These are phyloP conservation scores for Brachionus koreanus DNA, from an alignment of 1,140 invertebrate genomes.

Conservation along the genomic window DNA sequence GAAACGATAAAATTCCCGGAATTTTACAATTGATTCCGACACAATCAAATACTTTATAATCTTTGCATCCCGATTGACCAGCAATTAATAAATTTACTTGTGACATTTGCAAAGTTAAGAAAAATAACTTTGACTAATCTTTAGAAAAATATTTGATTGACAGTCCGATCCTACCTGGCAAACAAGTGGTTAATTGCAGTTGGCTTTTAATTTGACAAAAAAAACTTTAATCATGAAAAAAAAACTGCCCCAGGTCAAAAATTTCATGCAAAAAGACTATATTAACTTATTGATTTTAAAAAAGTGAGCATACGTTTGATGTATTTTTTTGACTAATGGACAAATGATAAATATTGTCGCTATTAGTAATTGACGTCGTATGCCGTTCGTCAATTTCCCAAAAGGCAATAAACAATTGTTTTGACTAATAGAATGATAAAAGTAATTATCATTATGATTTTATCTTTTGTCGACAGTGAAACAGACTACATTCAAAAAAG, in stretches of 20 bases:
- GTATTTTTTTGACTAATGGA: slow-evolving; percentile 5
- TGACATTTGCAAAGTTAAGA: slow-evolving; percentile 12
- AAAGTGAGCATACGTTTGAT: background rate
- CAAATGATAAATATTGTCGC: background rate
- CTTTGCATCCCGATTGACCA: background rate
- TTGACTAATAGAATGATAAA: background rate
- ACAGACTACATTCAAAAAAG: background rate
- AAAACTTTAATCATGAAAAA: slow-evolving; percentile 14
- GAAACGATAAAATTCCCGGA: background rate
- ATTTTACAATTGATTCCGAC: slow-evolving; percentile 30
- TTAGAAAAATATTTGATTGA: background rate
- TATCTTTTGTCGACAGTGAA: background rate
- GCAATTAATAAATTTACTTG: background rate
- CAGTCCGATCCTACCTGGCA: background rate
- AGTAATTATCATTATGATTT: slow-evolving; percentile 34
- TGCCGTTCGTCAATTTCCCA: background rate
- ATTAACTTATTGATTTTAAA: slow-evolving; percentile 36
- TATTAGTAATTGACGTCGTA: slow-evolving; percentile 21
- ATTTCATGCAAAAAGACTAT: slow-evolving; percentile 28
- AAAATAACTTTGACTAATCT: slow-evolving; percentile 8
- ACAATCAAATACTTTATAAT: background rate
- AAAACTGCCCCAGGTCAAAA: background rate
- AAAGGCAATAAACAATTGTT: slow-evolving; percentile 9
- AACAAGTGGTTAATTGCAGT: slow-evolving; percentile 40
- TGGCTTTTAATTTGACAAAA: slow-evolving; percentile 1